phyloP scores from a whole-genome alignment of 2,113 vertebrate species.

The Phalacrocorax carbo region DNA sequence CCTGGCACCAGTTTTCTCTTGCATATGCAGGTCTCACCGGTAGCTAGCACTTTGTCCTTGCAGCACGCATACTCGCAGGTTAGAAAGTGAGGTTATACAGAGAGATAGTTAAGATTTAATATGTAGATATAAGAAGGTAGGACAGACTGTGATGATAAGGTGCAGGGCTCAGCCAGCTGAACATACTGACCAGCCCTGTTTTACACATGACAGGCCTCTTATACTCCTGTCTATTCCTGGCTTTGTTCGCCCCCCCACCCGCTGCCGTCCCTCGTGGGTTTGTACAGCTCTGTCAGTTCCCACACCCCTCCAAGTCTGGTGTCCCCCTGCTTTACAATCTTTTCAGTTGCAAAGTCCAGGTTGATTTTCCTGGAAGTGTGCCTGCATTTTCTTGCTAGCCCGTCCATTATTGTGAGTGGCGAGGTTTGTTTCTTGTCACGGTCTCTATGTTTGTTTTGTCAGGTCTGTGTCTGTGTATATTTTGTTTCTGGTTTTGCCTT shows the following conservation, averaged over 20 bases:
- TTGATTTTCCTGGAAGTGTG: background rate
- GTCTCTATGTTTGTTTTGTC: background rate
- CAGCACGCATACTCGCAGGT: background rate
- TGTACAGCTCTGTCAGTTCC: background rate
- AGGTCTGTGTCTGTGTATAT: background rate
- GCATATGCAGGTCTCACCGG: background rate
- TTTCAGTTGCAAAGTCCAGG: background rate
- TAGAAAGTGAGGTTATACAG: background rate
- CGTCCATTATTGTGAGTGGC: background rate
- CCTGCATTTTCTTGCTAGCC: background rate
- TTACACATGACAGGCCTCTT: rapidly evolving
- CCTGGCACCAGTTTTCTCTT: background rate
- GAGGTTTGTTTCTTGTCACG: background rate
- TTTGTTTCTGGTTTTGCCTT: background rate
- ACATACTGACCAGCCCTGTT: background rate
- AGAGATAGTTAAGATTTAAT: background rate
- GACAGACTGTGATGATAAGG: background rate
- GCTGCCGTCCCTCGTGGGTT: background rate
- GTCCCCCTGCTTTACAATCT: background rate
- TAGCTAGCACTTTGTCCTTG: background rate
- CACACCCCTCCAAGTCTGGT: rapidly evolving
- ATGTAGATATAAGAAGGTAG: background rate
- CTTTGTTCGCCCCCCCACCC: background rate
- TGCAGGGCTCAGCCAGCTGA: background rate
- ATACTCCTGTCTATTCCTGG: background rate